Conservation (phyloP, 2,113 vertebrate species). For the Meles meles region DNA sequence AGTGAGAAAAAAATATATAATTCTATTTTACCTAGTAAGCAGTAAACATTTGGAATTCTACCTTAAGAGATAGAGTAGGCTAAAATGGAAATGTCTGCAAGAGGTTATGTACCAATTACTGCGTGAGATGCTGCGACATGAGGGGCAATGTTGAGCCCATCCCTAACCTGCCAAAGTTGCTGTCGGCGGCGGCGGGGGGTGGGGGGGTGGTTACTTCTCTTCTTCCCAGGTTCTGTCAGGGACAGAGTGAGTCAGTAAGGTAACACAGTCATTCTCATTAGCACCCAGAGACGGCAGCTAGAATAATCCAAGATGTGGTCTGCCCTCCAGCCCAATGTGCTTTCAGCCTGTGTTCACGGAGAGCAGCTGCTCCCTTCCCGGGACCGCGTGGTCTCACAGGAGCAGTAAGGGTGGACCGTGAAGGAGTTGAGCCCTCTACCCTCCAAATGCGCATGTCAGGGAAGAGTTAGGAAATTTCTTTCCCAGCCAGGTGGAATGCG, state of each 20-base stretch:
- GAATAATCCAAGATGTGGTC: background rate
- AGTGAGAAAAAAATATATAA: background rate
- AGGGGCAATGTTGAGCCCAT: background rate
- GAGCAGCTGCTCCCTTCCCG: background rate
- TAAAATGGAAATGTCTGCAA: background rate
- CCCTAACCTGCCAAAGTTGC: background rate
- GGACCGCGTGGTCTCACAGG: background rate
- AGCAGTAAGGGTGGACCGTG: background rate
- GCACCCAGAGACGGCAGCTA: background rate
- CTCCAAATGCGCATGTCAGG: background rate
- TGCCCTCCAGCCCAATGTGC: background rate
- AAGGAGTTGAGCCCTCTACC: background rate
- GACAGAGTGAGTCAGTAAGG: conserved; percentile 8
- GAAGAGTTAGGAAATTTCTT: background rate
- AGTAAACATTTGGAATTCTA: background rate
- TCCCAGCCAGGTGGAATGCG: background rate
- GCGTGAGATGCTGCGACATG: background rate
- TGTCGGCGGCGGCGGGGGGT: no score
- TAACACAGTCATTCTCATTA: background rate
- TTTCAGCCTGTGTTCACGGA: background rate
- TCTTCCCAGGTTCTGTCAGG: background rate
- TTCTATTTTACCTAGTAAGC: background rate
- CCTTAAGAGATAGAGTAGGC: background rate
- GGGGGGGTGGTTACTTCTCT: background rate
- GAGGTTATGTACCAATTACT: background rate